Percentiles rank a stretch among this genome's conserved stretches.
These are phyloP conservation scores for Lindbergichthys nudifrons DNA, from an alignment of 2,797 vertebrate genomes.

Conservation along the genomic window DNA sequence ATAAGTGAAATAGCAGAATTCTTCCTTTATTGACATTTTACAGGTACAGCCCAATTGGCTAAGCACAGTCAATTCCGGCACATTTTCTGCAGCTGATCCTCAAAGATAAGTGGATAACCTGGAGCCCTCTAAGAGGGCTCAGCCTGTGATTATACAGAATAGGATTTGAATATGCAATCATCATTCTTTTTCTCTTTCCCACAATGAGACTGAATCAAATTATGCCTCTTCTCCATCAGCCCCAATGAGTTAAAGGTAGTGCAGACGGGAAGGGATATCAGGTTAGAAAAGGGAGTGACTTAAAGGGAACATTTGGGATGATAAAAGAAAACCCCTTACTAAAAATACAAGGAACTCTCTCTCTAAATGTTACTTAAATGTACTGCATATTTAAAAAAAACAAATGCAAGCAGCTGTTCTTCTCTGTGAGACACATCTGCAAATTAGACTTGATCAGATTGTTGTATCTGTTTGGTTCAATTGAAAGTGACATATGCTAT, in stretches of 20 bases:
- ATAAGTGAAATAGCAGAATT: slow-evolving; percentile 3
- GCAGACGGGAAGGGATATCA: slow-evolving; percentile 9
- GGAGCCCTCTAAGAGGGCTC: slow-evolving; percentile 23
- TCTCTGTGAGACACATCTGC: slow-evolving; percentile 11
- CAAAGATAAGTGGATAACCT: slow-evolving; percentile 44
- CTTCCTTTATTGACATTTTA: slow-evolving; percentile 22
- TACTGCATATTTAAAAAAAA: slow-evolving; percentile 70
- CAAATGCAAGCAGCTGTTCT: slow-evolving; percentile 9
- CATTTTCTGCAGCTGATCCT: slow-evolving; percentile 41
- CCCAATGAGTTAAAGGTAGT: slow-evolving; percentile 38
- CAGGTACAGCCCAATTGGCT: slow-evolving; percentile 1
- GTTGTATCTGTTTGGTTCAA: slow-evolving; percentile 10
- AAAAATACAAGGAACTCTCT: slow-evolving; percentile 77
- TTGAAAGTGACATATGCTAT: neutral
- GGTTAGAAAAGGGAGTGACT: slow-evolving; percentile 34
- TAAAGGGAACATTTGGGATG: slow-evolving; percentile 64
- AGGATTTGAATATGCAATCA: slow-evolving; percentile 62
- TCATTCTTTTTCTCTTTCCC: slow-evolving; percentile 48
- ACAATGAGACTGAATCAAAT: slow-evolving; percentile 54
- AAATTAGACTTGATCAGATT: neutral
- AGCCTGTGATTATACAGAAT: slow-evolving; percentile 39
- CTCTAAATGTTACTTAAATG: slow-evolving; percentile 80
- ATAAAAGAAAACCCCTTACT: slow-evolving; percentile 59
- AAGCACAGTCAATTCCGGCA: slow-evolving; percentile 17
- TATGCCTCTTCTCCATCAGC: slow-evolving; percentile 41